Base-by-base conservation (phyloP, 2,113 vertebrate species). In the Carollia perspicillata region DNA sequence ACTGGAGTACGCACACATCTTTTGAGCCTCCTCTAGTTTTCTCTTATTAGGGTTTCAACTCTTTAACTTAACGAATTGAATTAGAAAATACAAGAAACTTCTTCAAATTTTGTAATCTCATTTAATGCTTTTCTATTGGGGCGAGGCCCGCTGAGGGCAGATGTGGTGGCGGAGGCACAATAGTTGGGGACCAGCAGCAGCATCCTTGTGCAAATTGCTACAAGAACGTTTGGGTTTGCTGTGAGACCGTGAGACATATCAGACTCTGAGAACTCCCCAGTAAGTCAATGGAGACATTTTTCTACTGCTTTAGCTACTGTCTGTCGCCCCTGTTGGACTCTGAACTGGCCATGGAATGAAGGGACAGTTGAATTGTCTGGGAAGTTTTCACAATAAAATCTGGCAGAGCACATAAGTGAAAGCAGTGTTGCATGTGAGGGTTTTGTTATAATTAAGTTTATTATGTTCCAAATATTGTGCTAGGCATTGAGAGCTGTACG, bases 61-160 rank as follows among this genome's bases (percentile, higher is more conserved):
- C 40, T 72, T 92, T 93, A 40, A 77, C 23, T 84, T 51, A 35
- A 44, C 49, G 71, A 94, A 84, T 80, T 86, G 44, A 72, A 58
- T 72, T 53, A 60, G 80, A 89, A 78, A 89, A 51, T 44, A n/a
- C 17, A 71, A 44, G 68, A 16, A 65, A 51, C 7, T 60, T 40
- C 13, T 84, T 55, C n/a, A n/a, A 92, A 26, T 68, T 35, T 81
- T 78, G 33, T 65, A 20, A 47, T 93, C 37, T 87, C n/a, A 42
- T 60, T 44, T 74, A 74, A 33, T 72, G 49, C 28, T 89, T 84
- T 66, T 37, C 3, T 37, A 22, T 47, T 69, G 53, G 20, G 42
- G 53, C 17, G 53, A 63, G 80, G 23, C 22, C 33, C 3, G 42
- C 5, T 7, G 55, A 72, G 30, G 74, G 11, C 42, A 63, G 77